Base-by-base conservation (phyloP, 2,888 invertebrate species). In the Ophioninae sp. region DNA sequence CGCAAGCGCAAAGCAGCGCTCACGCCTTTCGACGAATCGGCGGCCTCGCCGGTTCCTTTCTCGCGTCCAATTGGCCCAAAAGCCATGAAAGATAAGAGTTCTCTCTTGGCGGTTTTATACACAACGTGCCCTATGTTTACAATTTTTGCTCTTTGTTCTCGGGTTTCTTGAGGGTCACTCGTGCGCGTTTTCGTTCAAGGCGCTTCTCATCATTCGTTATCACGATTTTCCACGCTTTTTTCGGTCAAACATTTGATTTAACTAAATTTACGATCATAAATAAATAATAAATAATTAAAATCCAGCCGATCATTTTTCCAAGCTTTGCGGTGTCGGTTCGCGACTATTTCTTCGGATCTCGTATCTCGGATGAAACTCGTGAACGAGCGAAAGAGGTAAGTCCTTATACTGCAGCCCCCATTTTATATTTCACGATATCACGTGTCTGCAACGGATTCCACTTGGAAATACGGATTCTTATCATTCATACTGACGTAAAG, bases 121-220 rank as follows among this genome's bases (percentile, higher is more conserved):
- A 23, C 51, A 68, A 68, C n/a, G 23, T 51, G 51, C 3, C 7
- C 51, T 23, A 51, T 68, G 68, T 68, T 68, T 68, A 68, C 68
- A 68, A 30, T 68, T 51, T 10, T 68, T 39, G 51, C 22, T 68
- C 51, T 68, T 68, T 68, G 68, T 68, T 51, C 68, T 51, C 68
- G 8, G 51, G 23, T 23, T 22, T 23, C 23, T 23, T 7, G 51
- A 17, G n/a, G 68, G 51, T 17, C 44, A 23, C 51, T 22, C 51
- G 23, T 23, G 51, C 9, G 13, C 30, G 44, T 51, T 23, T 44
- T 68, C 23, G 8, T 51, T 17, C 17, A 51, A 51, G 17, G n/a
- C 13, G 17, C 5, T 17, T 6, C 8, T 44, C 22, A 8, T 51
- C 51, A 37, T 51, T 23, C 51, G 51, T 17, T 17, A 1, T 6